phyloP scores from a whole-genome alignment of 2,888 invertebrate genomes.

The Dicyrtomina minuta region DNA sequence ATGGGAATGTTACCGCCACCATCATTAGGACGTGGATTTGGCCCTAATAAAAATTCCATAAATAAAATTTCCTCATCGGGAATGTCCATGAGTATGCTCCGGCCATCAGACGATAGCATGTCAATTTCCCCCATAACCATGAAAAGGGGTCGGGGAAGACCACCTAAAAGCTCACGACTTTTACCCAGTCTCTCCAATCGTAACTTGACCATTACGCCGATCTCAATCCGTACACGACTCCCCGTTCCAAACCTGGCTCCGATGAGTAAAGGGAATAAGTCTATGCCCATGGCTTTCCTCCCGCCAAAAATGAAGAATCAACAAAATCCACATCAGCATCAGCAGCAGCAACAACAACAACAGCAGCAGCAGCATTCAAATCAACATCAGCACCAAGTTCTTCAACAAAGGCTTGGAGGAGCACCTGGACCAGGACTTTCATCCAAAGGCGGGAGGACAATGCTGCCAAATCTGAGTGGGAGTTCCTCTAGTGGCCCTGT shows the following conservation, averaged over 20 bases:
- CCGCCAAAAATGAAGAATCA: constrained; percentile 28
- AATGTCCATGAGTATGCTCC: constrained; percentile 3
- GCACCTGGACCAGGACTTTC: not conserved
- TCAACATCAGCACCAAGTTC: not conserved
- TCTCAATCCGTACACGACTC: constrained; percentile 36
- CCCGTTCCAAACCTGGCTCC: constrained; percentile 47
- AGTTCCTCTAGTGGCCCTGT: not conserved
- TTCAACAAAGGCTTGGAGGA: not conserved
- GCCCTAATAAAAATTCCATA: not conserved
- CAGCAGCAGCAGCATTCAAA: too few relatives aligned
- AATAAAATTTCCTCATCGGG: not conserved
- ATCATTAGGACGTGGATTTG: constrained; percentile 5
- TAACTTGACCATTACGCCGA: constrained; percentile 48
- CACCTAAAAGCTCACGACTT: constrained; percentile 30
- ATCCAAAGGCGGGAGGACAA: not conserved
- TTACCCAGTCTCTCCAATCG: constrained; percentile 38
- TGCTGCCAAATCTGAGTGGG: not conserved
- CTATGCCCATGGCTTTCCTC: not conserved
- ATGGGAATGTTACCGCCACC: constrained; percentile 20
- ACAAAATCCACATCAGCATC: constrained; percentile 16
- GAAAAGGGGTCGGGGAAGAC: constrained; percentile 40
- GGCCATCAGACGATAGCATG: constrained; percentile 29
- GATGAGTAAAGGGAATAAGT: constrained; percentile 25
- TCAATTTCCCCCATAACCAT: constrained; percentile 36
- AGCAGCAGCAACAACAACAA: not conserved